Base-by-base conservation (phyloP, 1,140 invertebrate genomes). In the Chironomus striatipennis region DNA sequence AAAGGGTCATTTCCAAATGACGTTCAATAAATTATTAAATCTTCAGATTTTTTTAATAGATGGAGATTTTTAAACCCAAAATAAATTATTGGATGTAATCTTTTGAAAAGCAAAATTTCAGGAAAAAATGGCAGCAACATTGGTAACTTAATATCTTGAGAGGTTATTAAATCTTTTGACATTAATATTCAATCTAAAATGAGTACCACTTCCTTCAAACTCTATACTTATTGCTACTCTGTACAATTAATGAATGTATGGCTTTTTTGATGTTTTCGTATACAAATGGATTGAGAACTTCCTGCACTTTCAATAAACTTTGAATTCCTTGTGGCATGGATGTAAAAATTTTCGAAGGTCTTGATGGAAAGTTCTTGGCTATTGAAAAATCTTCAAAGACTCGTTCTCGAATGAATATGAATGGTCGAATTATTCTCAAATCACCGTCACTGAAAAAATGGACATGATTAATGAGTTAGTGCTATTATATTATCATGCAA, bases 361-460 rank as follows among this genome's bases (percentile, higher is more conserved):
- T 87, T 88, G 79, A 81, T 7, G 90, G 90, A 2, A 93, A 82
- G 74, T 89, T 88, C 76, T 88, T 87, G 76, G 84, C 84, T 75
- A 88, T 89, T 5, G 88, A 87, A 84, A 93, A 94, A 67, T 88
- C 85, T 43, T 88, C 84, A 7, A 93, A 78, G 12, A 88, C 84
- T 77, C 90, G 91, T 78, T 94, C 92, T 43, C 94, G 85, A 3
- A 96, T 92, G 82, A 93, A 95, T 2, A 94, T 90, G 79, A 96
- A 92, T 0, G 95, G 95, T 73, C 95, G 85, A 75, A 96, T 91
- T 7, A 97, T 90, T 76, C 93, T 85, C 42, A 97, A 81, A 79
- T 93, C 90, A 75, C 90, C 88, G 75, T 94, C 91, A 77, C 90
- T 92, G 81, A 21, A 84, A 83, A 78, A 64, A 76, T 80, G 73